Base-by-base conservation (phyloP, 2,113 vertebrate genomes). In the Pollimyrus isidori region DNA sequence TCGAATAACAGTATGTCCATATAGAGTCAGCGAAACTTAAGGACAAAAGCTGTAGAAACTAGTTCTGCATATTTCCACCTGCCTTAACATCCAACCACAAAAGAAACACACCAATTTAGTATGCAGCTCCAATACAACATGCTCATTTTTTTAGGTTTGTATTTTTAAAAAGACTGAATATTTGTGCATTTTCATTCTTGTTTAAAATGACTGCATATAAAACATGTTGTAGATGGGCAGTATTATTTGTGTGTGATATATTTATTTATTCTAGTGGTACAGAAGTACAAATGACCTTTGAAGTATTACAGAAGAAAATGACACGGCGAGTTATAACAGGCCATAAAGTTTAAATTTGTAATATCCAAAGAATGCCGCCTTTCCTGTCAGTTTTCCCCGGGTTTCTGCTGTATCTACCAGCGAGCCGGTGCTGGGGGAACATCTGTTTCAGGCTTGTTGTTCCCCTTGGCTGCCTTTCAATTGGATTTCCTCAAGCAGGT, bases 401-500 rank as follows among this genome's bases (percentile, higher is more conserved):
- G 88, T 90, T 91, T 91, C 56, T 90, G 86, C 89, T 90, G 88
- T 92, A 88, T 95, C 95, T 95, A 94, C 91, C 93, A 90, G 94
- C 92, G 94, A 92, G 30, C 90, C 91, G 52, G 93, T 94, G 94
- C 96, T 96, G 93, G 93, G 94, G 94, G 96, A 97, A 98, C 98
- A 98, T 98, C 97, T 98, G 98, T 98, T 98, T 97, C 95, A 95
- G 92, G 96, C 97, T 96, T 96, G 95, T 96, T 97, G 98, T 99
- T 99, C 98, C 97, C 96, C 98, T 98, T 98, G 97, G 97, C 96
- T 99, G 98, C 97, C 96, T 98, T 97, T 98, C 97, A 98, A 98
- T 99, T 99, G 97, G 97, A 99, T 99, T 99, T 98, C 96, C 96
- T 98, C 96, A 96, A 96, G 97, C 98, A 98, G 97, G 97, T 97